A percentile compares a stretch with the other conserved stretches of the same genome.
phyloP scores from a whole-genome alignment of 2,888 invertebrate genomes.

The Stenoptilia bipunctidactyla region DNA sequence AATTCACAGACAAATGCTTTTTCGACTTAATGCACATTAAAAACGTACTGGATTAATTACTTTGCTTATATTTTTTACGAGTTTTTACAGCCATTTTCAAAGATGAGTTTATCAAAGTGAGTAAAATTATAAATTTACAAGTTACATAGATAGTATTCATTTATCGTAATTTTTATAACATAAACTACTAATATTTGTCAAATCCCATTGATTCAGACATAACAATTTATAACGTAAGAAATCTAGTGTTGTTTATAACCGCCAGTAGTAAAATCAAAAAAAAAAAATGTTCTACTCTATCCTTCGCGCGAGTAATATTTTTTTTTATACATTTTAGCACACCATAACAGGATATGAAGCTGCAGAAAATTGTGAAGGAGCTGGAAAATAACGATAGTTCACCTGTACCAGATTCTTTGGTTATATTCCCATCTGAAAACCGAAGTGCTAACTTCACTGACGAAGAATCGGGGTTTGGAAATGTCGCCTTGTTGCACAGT shows the following conservation, averaged over 20 bases:
- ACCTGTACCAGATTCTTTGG: no score
- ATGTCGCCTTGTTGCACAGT: neutral
- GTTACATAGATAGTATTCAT: neutral
- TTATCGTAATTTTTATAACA: neutral
- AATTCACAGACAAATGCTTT: no score
- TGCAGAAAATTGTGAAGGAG: conserved; percentile 2
- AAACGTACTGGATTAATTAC: no score
- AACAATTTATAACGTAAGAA: neutral
- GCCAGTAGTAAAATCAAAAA: conserved; percentile 2
- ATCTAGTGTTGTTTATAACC: neutral
- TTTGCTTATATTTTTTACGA: no score
- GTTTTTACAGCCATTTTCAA: neutral
- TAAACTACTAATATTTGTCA: neutral
- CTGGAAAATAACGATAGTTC: neutral
- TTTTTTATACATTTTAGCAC: conserved; percentile 1
- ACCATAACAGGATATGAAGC: neutral
- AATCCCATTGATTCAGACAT: no score
- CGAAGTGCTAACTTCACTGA: neutral
- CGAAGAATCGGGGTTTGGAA: no score
- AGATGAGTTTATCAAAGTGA: neutral
- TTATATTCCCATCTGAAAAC: neutral
- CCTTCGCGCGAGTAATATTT: neutral
- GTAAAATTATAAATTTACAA: neutral
- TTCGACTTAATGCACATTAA: no score
- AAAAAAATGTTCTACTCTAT: neutral